A percentile compares a stretch with the other conserved stretches of the same genome.
Conservation (phyloP, 1,140 invertebrate species). For the Eueides isabella region DNA sequence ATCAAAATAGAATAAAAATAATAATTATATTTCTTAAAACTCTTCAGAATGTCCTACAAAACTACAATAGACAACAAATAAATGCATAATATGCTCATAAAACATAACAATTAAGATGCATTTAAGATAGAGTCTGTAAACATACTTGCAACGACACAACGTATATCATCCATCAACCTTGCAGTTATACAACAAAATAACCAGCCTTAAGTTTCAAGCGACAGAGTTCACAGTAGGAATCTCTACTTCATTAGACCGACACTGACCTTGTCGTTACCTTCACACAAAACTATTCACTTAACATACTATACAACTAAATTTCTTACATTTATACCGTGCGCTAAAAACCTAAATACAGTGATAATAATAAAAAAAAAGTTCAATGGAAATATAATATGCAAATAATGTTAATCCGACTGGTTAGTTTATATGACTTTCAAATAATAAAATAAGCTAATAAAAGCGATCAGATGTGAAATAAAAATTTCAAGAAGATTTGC, state of each 20-base stretch:
- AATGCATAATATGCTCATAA: background rate
- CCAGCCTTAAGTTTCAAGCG: slow-evolving; percentile 49
- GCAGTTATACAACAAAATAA: slow-evolving; percentile 53
- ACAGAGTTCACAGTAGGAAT: slow-evolving; percentile 48
- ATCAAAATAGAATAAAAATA: background rate
- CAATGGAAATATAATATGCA: slow-evolving; percentile 58
- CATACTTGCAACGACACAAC: slow-evolving; percentile 45
- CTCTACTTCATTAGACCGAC: slow-evolving; percentile 40
- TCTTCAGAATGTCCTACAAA: background rate
- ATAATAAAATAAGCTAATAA: slow-evolving; percentile 75
- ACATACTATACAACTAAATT: slow-evolving; percentile 48
- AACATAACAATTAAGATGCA: slow-evolving; percentile 7
- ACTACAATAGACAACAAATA: background rate
- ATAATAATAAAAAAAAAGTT: slow-evolving; percentile 57
- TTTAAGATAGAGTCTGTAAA: slow-evolving; percentile 9
- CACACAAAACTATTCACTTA: slow-evolving; percentile 49
- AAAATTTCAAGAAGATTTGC: slow-evolving; percentile 72
- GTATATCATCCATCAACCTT: slow-evolving; percentile 54
- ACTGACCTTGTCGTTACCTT: slow-evolving; percentile 67
- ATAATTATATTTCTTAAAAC: background rate
- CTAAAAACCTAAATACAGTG: slow-evolving; percentile 68
- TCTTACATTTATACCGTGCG: slow-evolving; percentile 62
- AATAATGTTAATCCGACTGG: slow-evolving; percentile 70
- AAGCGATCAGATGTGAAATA: slow-evolving; percentile 72
- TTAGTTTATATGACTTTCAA: slow-evolving; percentile 72